Percentiles rank a stretch among this genome's conserved stretches.
Conservation (phyloP, 2,888 invertebrate species). For the Malacosoma neustria region DNA sequence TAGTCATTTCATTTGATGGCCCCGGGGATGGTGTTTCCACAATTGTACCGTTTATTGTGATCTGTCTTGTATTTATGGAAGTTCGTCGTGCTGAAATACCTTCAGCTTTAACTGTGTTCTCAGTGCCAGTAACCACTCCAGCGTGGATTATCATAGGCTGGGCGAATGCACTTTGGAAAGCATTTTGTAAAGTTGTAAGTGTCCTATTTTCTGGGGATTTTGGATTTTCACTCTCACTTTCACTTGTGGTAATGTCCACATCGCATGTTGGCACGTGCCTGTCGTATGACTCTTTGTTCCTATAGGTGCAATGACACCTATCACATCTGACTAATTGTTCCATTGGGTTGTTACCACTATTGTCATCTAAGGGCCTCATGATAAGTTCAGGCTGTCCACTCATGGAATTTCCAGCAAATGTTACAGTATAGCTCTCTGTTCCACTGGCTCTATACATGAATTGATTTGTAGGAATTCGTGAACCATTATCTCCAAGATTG, state of each 20-base stretch:
- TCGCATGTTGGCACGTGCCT: slow-evolving; percentile 86
- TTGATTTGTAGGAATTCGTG: slow-evolving; percentile 51
- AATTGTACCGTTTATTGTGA: slow-evolving; percentile 70
- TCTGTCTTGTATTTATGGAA: slow-evolving; percentile 68
- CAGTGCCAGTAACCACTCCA: slow-evolving; percentile 58
- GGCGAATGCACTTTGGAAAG: slow-evolving; percentile 66
- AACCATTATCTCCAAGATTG: slow-evolving; percentile 45
- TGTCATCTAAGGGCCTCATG: slow-evolving; percentile 61
- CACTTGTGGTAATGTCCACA: slow-evolving; percentile 85
- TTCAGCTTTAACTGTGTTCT: slow-evolving; percentile 65
- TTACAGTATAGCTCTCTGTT: slow-evolving; percentile 64
- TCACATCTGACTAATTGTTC: slow-evolving; percentile 90
- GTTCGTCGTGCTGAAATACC: slow-evolving; percentile 63
- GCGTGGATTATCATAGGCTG: slow-evolving; percentile 69
- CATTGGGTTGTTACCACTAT: slow-evolving; percentile 52
- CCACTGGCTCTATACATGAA: slow-evolving; percentile 65
- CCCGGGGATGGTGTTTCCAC: slow-evolving; percentile 72
- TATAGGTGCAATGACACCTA: slow-evolving; percentile 89
- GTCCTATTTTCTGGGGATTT: slow-evolving; percentile 72
- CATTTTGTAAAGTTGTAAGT: slow-evolving; percentile 63
- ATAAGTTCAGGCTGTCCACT: slow-evolving; percentile 64
- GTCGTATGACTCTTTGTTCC: slow-evolving; percentile 87
- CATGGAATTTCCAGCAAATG: slow-evolving; percentile 66
- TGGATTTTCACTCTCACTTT: slow-evolving; percentile 85
- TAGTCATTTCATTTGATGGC: slow-evolving; percentile 64